Evolutionary conservation across 2,888 invertebrate species (phyloP).

Genomic region (Eupithecia dodoneata): DNA sequence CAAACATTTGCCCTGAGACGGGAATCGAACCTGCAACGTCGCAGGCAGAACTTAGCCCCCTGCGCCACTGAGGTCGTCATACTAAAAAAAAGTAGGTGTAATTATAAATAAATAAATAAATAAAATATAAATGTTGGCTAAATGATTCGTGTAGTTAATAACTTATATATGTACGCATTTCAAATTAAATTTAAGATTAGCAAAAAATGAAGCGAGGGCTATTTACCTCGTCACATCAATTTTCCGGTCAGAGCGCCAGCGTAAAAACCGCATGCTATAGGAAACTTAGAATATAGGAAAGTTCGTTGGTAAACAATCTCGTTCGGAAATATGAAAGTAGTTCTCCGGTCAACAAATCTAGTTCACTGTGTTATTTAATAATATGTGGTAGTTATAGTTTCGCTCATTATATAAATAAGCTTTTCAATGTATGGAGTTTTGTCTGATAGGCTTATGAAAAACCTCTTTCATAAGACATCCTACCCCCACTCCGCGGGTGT

Average conservation of each 20-base stretch:
- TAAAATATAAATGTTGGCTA: too few species aligned
- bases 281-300: too few species aligned
- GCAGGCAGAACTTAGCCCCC: too few species aligned
- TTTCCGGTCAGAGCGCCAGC: not conserved
- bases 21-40: slow-evolving; percentile 16
- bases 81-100: too few species aligned
- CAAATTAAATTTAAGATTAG: not conserved
- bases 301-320: too few species aligned
- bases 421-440: not conserved
- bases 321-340: not conserved
- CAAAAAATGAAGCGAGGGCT: not conserved
- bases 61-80: too few species aligned
- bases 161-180: not conserved
- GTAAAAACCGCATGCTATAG: not conserved
- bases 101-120: too few species aligned
- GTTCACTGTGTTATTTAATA: not conserved
- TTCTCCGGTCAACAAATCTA: not conserved
- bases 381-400: not conserved
- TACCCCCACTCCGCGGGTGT: too few species aligned
- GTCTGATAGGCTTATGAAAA: too few species aligned
- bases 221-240: not conserved
- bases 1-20: slow-evolving; percentile 11
- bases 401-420: not conserved
- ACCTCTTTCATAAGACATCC: too few species aligned
- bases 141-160: too few species aligned